phyloP scores from a whole-genome alignment of 2,797 vertebrate species.

The Anguilla megastoma region DNA sequence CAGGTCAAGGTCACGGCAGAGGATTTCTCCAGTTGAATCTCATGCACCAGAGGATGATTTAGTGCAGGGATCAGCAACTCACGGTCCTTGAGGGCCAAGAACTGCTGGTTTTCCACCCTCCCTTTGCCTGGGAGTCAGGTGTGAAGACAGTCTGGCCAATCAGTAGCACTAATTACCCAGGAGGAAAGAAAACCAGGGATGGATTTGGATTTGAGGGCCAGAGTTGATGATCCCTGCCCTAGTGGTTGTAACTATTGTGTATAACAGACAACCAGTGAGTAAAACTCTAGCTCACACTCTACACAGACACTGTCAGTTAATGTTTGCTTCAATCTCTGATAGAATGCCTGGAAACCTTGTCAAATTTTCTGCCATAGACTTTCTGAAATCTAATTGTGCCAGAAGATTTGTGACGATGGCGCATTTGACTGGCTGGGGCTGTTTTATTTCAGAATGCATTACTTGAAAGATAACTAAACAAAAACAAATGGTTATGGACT shows the following conservation, averaged over 20 bases:
- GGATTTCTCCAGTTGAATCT: neutral
- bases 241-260: neutral
- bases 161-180: no score
- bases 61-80: no score
- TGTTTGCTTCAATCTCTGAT: constrained; percentile 4
- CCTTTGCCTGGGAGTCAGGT: no score
- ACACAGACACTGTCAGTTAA: neutral
- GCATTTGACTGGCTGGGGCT: neutral
- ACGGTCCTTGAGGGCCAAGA: no score
- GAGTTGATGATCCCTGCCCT: no score
- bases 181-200: no score
- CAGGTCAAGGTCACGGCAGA: neutral
- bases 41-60: neutral
- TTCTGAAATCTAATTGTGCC: neutral
- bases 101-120: no score
- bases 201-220: no score
- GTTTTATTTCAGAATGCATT: constrained; percentile 7
- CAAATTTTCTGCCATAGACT: neutral
- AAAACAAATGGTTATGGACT: constrained; percentile 6
- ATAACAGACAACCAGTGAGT: neutral
- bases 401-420: neutral
- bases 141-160: no score
- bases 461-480: neutral
- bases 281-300: neutral
- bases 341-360: neutral